phyloP scores from a whole-genome alignment of 2,888 invertebrate species.

The Silvanus unidentatus region DNA sequence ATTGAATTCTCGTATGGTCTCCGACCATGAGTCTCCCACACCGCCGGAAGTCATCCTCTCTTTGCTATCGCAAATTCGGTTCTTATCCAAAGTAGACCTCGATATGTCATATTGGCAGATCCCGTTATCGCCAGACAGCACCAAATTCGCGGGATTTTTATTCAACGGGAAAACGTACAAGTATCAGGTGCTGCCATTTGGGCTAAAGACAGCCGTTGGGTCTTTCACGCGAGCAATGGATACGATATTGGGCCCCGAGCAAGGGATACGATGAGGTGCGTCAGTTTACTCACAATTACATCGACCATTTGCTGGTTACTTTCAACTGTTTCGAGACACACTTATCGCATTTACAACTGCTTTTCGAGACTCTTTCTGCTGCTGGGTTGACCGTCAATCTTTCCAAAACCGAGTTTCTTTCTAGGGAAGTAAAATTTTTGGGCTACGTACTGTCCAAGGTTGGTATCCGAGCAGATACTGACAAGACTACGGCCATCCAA shows the following conservation, averaged over 20 bases:
- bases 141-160: slow-evolving; percentile 7
- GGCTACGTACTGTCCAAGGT: slow-evolving; percentile 16
- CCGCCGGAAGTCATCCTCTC: slow-evolving; percentile 20
- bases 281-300: slow-evolving; percentile 23
- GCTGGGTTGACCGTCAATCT: slow-evolving; percentile 22
- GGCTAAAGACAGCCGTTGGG: slow-evolving; percentile 10
- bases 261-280: too few relatives aligned
- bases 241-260: slow-evolving; percentile 6
- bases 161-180: slow-evolving; percentile 7
- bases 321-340: slow-evolving; percentile 22
- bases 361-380: slow-evolving; percentile 17
- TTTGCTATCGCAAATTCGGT: slow-evolving; percentile 16
- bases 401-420: slow-evolving; percentile 21
- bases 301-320: slow-evolving; percentile 29
- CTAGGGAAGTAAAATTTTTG: slow-evolving; percentile 12
- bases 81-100: slow-evolving; percentile 11
- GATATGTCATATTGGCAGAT: slow-evolving; percentile 12
- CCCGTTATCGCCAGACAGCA: slow-evolving; percentile 7
- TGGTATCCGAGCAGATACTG: slow-evolving; percentile 17
- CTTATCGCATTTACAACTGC: slow-evolving; percentile 15
- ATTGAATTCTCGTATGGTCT: slow-evolving; percentile 29
- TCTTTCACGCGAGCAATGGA: slow-evolving; percentile 7
- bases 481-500: slow-evolving; percentile 13
- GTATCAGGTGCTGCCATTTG: slow-evolving; percentile 9
- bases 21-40: slow-evolving; percentile 27